Percentiles rank a stretch among this genome's conserved stretches.
phyloP scores from a whole-genome alignment of 2,113 vertebrate species.

The Syrrhaptes paradoxus region DNA sequence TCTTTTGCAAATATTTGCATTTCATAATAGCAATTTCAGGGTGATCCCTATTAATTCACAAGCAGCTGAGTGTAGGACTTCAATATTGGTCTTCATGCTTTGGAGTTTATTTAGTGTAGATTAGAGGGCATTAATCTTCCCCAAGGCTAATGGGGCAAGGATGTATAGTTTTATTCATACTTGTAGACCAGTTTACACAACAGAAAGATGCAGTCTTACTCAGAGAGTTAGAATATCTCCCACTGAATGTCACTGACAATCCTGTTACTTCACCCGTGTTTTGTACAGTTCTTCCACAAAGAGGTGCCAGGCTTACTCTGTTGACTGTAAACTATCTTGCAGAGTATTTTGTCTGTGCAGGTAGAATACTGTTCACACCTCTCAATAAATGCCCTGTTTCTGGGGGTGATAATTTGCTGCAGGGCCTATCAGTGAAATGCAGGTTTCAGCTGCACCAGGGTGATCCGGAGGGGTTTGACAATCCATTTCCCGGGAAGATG shows the following conservation, averaged over 20 bases:
- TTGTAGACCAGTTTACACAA: conserved; percentile 2
- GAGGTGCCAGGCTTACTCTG: conserved; percentile 18
- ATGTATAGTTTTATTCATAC: conserved; percentile 36
- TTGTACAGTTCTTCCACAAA: conserved; percentile 49
- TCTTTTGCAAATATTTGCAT: conserved; percentile 17
- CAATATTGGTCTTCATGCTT: conserved; percentile 25
- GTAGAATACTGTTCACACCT: neutral
- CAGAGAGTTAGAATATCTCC: neutral
- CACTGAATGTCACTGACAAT: neutral
- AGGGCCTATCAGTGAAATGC: neutral
- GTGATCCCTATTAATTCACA: conserved; percentile 44
- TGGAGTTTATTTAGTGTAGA: conserved; percentile 2
- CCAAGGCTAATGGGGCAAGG: conserved; percentile 33
- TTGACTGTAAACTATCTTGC: neutral
- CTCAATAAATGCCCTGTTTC: neutral
- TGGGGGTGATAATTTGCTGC: neutral
- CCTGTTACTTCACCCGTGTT: conserved; percentile 8
- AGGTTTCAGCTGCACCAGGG: neutral
- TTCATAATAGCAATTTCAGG: conserved; percentile 11
- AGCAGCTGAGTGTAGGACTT: conserved; percentile 27
- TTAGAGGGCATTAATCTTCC: conserved; percentile 61
- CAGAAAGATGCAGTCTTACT: conserved; percentile 10
- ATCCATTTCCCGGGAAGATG: neutral
- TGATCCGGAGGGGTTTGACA: neutral
- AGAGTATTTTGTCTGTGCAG: neutral